phyloP scores from a whole-genome alignment of 2,113 vertebrate species.

The Petaurus breviceps region DNA sequence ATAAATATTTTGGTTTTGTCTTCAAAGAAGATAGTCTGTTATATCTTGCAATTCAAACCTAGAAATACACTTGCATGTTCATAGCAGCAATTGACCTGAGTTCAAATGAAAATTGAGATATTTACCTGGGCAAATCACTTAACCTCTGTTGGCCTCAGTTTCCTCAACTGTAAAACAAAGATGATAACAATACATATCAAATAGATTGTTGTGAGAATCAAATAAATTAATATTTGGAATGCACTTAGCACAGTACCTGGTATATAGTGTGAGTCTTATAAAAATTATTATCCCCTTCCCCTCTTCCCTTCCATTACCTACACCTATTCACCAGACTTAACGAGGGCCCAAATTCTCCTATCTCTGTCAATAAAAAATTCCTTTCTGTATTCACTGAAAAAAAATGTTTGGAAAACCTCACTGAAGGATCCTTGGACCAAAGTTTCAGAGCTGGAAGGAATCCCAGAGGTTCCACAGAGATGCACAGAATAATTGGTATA shows the following conservation, averaged over 20 bases:
- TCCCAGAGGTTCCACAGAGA: too few species aligned
- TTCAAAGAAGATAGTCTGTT: too few species aligned
- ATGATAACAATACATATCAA: neutral
- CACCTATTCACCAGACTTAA: neutral
- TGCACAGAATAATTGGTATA: too few species aligned
- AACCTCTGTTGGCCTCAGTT: neutral
- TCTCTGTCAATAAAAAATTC: neutral
- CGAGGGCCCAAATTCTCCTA: neutral
- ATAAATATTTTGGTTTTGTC: too few species aligned
- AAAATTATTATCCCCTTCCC: neutral
- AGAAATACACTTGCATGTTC: too few species aligned
- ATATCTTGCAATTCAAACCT: too few species aligned
- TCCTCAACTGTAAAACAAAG: neutral
- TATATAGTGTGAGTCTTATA: neutral
- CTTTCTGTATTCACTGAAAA: neutral
- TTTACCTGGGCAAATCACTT: too few species aligned
- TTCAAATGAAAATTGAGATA: neutral
- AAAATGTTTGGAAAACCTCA: too few species aligned
- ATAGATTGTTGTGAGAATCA: neutral
- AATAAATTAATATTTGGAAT: neutral
- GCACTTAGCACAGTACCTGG: neutral
- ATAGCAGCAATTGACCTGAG: neutral
- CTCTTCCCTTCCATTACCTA: neutral
- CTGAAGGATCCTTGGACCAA: too few species aligned
- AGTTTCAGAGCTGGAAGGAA: too few species aligned